Conservation (phyloP, 2,797 vertebrate genomes). For the Poeciliopsis turneri region DNA sequence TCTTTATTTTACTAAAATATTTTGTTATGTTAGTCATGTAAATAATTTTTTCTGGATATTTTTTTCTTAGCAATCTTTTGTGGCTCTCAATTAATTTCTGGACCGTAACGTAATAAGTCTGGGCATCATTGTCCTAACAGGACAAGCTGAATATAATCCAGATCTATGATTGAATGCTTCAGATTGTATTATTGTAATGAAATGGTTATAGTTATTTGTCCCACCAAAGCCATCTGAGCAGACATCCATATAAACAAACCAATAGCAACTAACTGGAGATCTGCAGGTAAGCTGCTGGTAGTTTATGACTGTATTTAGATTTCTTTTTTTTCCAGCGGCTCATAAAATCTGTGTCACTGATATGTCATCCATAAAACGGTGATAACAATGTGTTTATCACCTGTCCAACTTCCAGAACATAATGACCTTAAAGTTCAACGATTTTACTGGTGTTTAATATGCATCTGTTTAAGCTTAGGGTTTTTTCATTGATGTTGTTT, state of each 20-base stretch:
- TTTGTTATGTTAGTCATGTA: no score
- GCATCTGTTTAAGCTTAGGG: not conserved
- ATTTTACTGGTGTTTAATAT: not conserved
- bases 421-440: not conserved
- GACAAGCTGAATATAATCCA: no score
- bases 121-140: no score
- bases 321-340: slow-evolving; percentile 36
- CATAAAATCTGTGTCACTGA: slow-evolving; percentile 52
- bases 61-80: no score
- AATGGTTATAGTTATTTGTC: slow-evolving; percentile 4
- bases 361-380: slow-evolving; percentile 42
- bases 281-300: slow-evolving; percentile 48
- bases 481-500: slow-evolving; percentile 21
- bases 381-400: slow-evolving; percentile 40
- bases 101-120: no score
- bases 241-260: slow-evolving; percentile 16
- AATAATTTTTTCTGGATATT: no score
- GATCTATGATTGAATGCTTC: no score
- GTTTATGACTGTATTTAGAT: slow-evolving; percentile 59
- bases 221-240: slow-evolving; percentile 38
- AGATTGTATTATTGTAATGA: no score
- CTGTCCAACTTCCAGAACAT: slow-evolving; percentile 11
- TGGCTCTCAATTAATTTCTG: no score
- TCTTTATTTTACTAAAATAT: no score
- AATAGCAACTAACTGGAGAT: slow-evolving; percentile 41